These are phyloP conservation scores for Patella pellucida DNA, from an alignment of 2,888 invertebrate genomes.

Conservation along the genomic window DNA sequence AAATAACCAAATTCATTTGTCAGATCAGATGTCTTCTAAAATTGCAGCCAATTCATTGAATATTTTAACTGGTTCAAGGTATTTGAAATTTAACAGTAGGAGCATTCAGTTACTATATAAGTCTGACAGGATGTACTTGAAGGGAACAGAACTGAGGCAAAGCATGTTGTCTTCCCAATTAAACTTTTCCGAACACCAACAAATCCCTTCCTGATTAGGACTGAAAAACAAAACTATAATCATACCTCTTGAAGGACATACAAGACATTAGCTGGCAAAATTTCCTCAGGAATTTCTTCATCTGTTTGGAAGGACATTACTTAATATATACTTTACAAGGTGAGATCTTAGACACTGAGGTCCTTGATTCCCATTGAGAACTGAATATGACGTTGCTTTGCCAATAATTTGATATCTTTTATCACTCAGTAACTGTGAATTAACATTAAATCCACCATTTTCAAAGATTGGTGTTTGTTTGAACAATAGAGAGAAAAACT, in stretches of 20 bases:
- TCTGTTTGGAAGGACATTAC: neutral
- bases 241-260: conserved; percentile 6
- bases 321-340: conserved; percentile 1
- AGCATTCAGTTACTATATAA: neutral
- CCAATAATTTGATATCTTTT: conserved; percentile 1
- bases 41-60: neutral
- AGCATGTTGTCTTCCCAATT: neutral
- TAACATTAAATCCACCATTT: neutral
- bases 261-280: neutral
- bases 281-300: conserved; percentile 6
- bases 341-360: conserved; percentile 3
- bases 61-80: conserved; percentile 3
- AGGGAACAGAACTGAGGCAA: conserved; percentile 3
- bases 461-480: neutral
- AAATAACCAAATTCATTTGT: conserved; percentile 1
- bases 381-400: neutral
- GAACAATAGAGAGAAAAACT: conserved; percentile 2
- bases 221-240: conserved; percentile 6
- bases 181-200: neutral
- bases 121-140: conserved; percentile 3
- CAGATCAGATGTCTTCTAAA: neutral
- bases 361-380: conserved; percentile 6
- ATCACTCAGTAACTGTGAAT: conserved; percentile 6
- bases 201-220: conserved; percentile 3
- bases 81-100: conserved; percentile 1